Base-by-base conservation (phyloP, 2,888 invertebrate genomes). In the Dicycla oo region DNA sequence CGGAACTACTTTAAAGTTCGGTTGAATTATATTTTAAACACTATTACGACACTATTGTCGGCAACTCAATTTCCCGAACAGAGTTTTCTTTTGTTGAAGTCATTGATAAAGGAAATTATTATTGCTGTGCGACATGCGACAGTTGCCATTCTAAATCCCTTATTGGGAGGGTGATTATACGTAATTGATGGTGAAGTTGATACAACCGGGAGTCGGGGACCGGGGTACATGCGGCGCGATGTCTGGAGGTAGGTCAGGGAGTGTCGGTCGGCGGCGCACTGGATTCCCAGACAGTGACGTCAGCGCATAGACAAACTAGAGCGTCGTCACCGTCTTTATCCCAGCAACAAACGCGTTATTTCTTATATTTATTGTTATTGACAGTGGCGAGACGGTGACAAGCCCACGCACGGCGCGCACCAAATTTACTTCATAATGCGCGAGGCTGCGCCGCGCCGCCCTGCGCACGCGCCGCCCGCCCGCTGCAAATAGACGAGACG, bases 221-320 rank as follows among this genome's bases (percentile, higher is more conserved):
- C 80, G 78, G 85, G 87, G 84, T 74, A 86, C 87, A 82, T 82
- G 84, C 80, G 77, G 66, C 86, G 88, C 87, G 83, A 86, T 82
- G 86, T 89, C 93, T 94, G 93, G 91, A 92, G 94, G 95, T 95
- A 95, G 95, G 95, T 95, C 95, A 94, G 95, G 94, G 93, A 93
- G 92, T 87, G 89, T 86, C 90, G 88, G 75, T 82, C 87, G 86
- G 85, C 90, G 88, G 89, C 91, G 90, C 90, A 90, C 91, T 93
- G 92, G 94, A 95, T 95, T 95, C 95, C 94, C 95, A 96, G 96
- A 95, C 95, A 75, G 86, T 95, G 95, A 95, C 95, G 95, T 94
- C 93, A 93, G 88, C 87, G 88, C 88, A 94, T 93, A 95, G 94
- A 95, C 95, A 95, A 94, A 95, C 95, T 94, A 94, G 94, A 94